A percentile compares a stretch with the other conserved stretches of the same genome.
phyloP scores from a whole-genome alignment of 2,797 vertebrate genomes.

The Pantherophis vulpinus region DNA sequence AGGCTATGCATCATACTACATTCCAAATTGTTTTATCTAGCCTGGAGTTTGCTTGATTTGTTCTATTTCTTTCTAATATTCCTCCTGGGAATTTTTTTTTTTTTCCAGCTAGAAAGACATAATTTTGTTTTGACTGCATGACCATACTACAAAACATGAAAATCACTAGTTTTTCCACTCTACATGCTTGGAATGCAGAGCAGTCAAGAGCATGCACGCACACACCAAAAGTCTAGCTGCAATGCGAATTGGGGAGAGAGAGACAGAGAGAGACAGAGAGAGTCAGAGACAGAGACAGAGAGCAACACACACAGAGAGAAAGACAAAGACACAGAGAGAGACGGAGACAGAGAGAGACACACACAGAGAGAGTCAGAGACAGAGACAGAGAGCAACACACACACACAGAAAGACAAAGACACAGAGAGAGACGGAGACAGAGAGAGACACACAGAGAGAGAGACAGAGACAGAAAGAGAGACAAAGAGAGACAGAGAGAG shows the following conservation, averaged over 20 bases:
- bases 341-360: too few relatives aligned
- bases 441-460: too few relatives aligned
- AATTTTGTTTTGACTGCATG: conserved; percentile 29
- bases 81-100: conserved; percentile 48
- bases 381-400: too few relatives aligned
- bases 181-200: conserved; percentile 14
- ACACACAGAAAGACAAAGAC: too few relatives aligned
- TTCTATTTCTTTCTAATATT: conserved; percentile 39
- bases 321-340: too few relatives aligned
- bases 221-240: background rate
- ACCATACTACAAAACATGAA: conserved; percentile 16
- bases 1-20: conserved; percentile 34
- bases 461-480: too few relatives aligned
- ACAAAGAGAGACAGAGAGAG: too few relatives aligned
- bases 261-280: too few relatives aligned
- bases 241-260: background rate
- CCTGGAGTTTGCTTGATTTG: conserved; percentile 56
- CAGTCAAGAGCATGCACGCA: background rate
- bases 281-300: too few relatives aligned
- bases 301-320: too few relatives aligned
- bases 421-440: too few relatives aligned
- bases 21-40: conserved; percentile 45
- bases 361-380: too few relatives aligned
- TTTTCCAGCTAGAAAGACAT: conserved; percentile 47
- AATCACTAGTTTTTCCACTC: background rate